Percentiles rank a stretch among this genome's conserved stretches.
Conservation (phyloP, 2,797 vertebrate species). For the Avahi laniger region DNA sequence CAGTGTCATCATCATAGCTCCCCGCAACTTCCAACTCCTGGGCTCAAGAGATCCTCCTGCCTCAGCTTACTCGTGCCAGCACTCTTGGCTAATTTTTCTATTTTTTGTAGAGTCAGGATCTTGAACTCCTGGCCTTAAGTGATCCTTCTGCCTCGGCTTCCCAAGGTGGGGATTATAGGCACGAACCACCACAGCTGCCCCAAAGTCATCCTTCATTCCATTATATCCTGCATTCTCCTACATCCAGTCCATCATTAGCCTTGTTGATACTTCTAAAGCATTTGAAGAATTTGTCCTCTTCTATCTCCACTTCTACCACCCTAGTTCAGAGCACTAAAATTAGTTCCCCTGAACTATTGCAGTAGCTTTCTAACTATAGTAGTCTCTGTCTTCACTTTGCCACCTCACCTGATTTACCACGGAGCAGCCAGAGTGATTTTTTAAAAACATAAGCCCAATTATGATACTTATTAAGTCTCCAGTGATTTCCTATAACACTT, state of each 20-base stretch:
- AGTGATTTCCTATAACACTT: not conserved
- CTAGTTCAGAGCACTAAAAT: not conserved
- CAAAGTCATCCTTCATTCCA: not conserved
- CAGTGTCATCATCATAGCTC: too few species aligned
- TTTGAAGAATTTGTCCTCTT: not conserved
- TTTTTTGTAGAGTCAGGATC: too few species aligned
- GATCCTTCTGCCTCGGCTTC: too few species aligned
- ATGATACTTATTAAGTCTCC: not conserved
- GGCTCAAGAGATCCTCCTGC: too few species aligned
- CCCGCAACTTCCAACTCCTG: too few species aligned
- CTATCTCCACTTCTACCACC: not conserved
- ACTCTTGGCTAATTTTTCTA: too few species aligned
- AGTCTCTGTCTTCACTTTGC: not conserved
- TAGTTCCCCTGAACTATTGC: not conserved
- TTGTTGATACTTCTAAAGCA: not conserved
- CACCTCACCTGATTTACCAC: not conserved
- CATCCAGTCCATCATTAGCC: not conserved
- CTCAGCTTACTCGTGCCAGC: too few species aligned
- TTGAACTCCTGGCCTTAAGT: too few species aligned
- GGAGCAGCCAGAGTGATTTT: not conserved
- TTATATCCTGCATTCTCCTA: not conserved
- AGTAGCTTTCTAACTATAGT: not conserved
- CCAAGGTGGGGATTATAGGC: too few species aligned
- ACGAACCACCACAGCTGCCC: too few species aligned
- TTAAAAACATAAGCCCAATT: conserved; percentile 16